Conservation (phyloP, 2,113 vertebrate genomes). For the Oenanthe oenanthe region DNA sequence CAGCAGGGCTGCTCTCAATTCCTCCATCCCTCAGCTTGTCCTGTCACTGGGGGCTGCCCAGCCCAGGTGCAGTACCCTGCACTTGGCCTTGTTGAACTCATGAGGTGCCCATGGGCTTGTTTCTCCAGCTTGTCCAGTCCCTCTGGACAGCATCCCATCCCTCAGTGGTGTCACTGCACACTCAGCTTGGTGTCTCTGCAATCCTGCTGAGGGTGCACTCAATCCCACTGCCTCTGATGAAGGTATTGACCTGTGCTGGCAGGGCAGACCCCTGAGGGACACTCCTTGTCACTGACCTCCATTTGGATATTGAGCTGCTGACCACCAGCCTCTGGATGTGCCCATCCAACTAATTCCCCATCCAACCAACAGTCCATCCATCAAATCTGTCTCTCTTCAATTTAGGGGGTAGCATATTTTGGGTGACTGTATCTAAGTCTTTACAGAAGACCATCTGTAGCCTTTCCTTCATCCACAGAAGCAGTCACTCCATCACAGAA, state of each 20-base stretch:
- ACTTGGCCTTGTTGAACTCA: not conserved
- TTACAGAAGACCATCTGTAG: not conserved
- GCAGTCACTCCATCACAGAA: not conserved
- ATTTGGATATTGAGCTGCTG: not conserved
- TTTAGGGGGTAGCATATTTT: not conserved
- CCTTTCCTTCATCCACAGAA: not conserved
- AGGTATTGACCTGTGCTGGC: not conserved
- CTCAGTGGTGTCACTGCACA: not conserved
- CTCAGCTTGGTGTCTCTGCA: not conserved
- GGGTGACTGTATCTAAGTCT: not conserved
- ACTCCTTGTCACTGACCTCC: not conserved
- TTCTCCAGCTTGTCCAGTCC: not conserved
- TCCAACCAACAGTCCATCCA: not conserved
- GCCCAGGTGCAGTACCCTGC: not conserved
- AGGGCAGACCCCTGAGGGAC: not conserved
- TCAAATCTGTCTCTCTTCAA: not conserved
- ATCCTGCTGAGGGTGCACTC: not conserved
- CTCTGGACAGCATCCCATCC: not conserved
- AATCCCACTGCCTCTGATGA: not conserved
- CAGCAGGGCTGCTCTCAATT: not conserved
- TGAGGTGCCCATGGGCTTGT: not conserved
- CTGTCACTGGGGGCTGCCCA: not conserved
- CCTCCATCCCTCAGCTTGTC: not conserved
- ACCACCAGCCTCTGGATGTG: not conserved
- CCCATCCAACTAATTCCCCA: not conserved